Evolutionary conservation across 2,888 invertebrate genomes (phyloP), one percentile per base, ranked within the genome.

Genomic region (Aplocera efformata): DNA sequence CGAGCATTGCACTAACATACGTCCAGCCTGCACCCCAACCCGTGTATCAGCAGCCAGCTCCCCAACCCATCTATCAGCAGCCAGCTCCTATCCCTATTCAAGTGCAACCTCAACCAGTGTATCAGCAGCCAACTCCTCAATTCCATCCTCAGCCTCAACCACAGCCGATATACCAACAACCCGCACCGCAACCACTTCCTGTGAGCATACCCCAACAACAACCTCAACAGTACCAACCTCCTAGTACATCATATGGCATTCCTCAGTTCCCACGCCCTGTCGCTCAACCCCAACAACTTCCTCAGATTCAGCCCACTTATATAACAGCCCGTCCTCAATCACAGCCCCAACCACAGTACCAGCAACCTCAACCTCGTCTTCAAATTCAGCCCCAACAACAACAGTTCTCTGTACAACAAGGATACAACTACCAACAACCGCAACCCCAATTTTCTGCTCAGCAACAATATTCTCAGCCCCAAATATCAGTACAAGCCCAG

Each of bases 381-480:
- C 58, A 36, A 24, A 21, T 31, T 20, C 37, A 53, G 39, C 50
- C 54, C 5, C 53, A 56, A 11, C 60, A 54, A 10, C 58, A 59
- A 32, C 52, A 52, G 22, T 46, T 42, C n/a, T 57, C 62, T 34
- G 53, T 62, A 1, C 60, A 63, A 24, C 40, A 42, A 38, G 50
- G 53, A 1, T 53, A 53, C 38, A 51, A 37, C 40, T 49, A 50
- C 41, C 55, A 56, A 46, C 57, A 60, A 11, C 56, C 58, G 0
- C 60, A 58, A 23, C 50, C 55, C 26, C 49, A 48, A 26, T 42
- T 48, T 10, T 54, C 56, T 26, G 59, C 58, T 2, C 58, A 59
- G 27, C 37, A 48, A 3, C 53, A 39, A 13, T 24, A 42, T 33
- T 53, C 60, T 32, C 54, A 52, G 32, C 29, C 39, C 9, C 39